Percentiles rank a stretch among this genome's conserved stretches.
These are phyloP conservation scores for Cerastis rubricosa DNA, from an alignment of 2,888 invertebrate genomes.

Conservation along the genomic window DNA sequence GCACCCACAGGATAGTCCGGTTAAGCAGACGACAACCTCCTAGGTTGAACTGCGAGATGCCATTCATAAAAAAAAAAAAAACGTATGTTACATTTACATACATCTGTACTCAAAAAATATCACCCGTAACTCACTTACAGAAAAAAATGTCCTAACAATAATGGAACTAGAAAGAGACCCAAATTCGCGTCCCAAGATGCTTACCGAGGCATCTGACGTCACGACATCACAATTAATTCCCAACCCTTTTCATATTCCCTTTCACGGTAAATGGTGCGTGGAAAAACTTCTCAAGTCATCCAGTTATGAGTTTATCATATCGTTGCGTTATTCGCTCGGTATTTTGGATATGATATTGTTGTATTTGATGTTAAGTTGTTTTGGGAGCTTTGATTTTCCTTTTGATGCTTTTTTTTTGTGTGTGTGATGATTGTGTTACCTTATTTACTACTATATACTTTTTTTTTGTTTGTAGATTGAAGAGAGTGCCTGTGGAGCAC, in stretches of 20 bases:
- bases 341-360: conserved; percentile 36
- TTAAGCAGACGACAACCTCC: no score
- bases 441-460: no score
- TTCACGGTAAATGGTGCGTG: conserved; percentile 80
- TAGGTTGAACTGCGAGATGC: no score
- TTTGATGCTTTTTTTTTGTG: neutral
- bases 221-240: conserved; percentile 82
- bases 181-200: conserved; percentile 58
- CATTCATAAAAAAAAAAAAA: no score
- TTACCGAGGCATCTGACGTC: conserved; percentile 73
- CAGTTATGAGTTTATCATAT: conserved; percentile 67
- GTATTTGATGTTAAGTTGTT: conserved; percentile 38
- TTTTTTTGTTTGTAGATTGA: no score
- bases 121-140: conserved; percentile 11
- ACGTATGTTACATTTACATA: conserved; percentile 12
- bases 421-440: no score
- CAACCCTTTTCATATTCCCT: conserved; percentile 81
- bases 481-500: no score
- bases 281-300: conserved; percentile 76
- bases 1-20: no score
- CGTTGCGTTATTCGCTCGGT: conserved; percentile 49
- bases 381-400: conserved; percentile 6
- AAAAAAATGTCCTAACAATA: conserved; percentile 49
- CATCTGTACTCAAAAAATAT: conserved; percentile 15
- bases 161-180: conserved; percentile 51